Conservation (phyloP, 2,113 vertebrate species). For the Typhlomys cinereus region DNA sequence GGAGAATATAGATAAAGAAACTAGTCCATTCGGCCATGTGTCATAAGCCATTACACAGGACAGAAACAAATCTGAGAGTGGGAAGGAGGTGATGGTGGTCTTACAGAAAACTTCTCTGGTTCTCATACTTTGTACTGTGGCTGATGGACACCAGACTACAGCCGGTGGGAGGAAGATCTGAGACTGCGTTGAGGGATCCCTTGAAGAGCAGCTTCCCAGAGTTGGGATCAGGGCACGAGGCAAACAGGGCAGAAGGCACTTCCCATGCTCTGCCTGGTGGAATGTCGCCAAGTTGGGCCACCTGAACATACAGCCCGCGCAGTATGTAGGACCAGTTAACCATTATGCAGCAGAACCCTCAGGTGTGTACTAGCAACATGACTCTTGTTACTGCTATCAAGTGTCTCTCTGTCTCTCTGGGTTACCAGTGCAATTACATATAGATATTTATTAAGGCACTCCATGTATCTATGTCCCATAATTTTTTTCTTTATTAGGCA, state of each 20-base stretch:
- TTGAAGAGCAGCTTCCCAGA: background rate
- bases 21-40: background rate
- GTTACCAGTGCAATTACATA: background rate
- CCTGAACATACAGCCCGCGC: background rate
- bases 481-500: background rate
- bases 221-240: background rate
- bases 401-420: background rate
- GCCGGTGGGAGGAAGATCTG: background rate
- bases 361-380: background rate
- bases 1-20: background rate
- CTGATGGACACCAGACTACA: background rate
- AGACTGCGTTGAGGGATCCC: background rate
- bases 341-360: background rate
- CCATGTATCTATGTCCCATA: background rate
- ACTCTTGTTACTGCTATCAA: background rate
- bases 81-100: background rate
- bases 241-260: background rate
- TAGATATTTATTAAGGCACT: background rate
- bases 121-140: background rate
- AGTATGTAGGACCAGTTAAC: background rate
- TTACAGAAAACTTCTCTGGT: background rate
- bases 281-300: background rate
- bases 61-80: background rate
- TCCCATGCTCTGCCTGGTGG: background rate
- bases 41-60: background rate